Conservation (phyloP, 2,113 vertebrate genomes). For the Machaerirhynchus nigripectus region DNA sequence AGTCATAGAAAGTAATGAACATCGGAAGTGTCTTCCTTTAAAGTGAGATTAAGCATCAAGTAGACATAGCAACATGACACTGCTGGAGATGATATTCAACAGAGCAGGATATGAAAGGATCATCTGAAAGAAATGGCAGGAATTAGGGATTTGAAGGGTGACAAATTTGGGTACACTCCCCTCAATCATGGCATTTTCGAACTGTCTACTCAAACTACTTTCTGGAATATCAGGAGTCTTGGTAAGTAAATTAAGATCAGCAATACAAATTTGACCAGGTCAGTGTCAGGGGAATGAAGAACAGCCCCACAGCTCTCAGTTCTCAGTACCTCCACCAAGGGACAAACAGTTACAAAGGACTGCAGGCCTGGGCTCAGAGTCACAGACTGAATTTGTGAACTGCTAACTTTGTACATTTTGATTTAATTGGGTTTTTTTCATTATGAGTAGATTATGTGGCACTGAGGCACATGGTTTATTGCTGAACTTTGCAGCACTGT, state of each 20-base stretch:
- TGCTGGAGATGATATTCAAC: neutral
- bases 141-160: neutral
- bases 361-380: rapidly evolving
- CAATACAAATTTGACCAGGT: neutral
- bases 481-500: neutral
- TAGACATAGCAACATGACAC: rapidly evolving
- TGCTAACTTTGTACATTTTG: neutral
- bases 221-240: neutral
- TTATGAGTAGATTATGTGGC: neutral
- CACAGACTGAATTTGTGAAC: neutral
- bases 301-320: rapidly evolving
- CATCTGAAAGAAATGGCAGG: neutral
- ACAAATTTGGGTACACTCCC: neutral
- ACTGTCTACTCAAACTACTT: neutral
- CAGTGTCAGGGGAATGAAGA: neutral
- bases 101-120: neutral
- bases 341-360: neutral
- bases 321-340: rapidly evolving
- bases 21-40: neutral
- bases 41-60: neutral
- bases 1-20: neutral
- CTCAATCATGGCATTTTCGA: neutral
- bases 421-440: neutral
- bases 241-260: neutral
- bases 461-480: neutral